These are phyloP conservation scores for Sarcophaga subvicina DNA, from an alignment of 2,888 invertebrate species.

Conservation along the genomic window DNA sequence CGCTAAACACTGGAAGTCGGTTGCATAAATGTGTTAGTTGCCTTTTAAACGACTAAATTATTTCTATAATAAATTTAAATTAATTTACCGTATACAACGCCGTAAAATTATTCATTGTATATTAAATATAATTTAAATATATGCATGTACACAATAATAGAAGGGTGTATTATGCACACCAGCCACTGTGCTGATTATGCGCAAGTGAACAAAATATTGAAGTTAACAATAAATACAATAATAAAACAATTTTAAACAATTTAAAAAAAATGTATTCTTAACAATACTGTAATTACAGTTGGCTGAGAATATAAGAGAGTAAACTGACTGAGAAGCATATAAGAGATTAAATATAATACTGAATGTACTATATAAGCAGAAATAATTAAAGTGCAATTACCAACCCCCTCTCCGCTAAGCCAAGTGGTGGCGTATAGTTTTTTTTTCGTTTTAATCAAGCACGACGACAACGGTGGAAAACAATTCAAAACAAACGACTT, in stretches of 20 bases:
- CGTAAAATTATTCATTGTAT: too few relatives aligned
- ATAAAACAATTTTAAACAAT: neutral
- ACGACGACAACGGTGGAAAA: neutral
- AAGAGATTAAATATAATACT: slow-evolving; percentile 39
- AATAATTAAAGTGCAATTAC: slow-evolving; percentile 12
- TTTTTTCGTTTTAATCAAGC: neutral
- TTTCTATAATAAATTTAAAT: too few relatives aligned
- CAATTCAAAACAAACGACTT: slow-evolving; percentile 15
- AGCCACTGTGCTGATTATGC: slow-evolving; percentile 58
- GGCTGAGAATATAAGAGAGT: too few relatives aligned
- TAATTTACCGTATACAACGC: too few relatives aligned
- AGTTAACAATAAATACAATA: slow-evolving; percentile 28
- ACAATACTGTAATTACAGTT: too few relatives aligned
- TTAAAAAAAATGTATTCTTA: neutral
- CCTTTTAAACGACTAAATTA: too few relatives aligned
- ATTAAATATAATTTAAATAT: neutral
- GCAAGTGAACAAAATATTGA: slow-evolving; percentile 38
- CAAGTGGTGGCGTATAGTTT: neutral
- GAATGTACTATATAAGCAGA: neutral
- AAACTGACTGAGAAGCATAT: neutral
- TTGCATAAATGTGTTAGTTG: too few relatives aligned
- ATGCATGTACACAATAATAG: neutral
- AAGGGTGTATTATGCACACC: neutral
- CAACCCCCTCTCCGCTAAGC: slow-evolving; percentile 68
- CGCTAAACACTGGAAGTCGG: too few relatives aligned